These are phyloP conservation scores for Agrotis ipsilon DNA, from an alignment of 2,888 invertebrate species.

Conservation along the genomic window DNA sequence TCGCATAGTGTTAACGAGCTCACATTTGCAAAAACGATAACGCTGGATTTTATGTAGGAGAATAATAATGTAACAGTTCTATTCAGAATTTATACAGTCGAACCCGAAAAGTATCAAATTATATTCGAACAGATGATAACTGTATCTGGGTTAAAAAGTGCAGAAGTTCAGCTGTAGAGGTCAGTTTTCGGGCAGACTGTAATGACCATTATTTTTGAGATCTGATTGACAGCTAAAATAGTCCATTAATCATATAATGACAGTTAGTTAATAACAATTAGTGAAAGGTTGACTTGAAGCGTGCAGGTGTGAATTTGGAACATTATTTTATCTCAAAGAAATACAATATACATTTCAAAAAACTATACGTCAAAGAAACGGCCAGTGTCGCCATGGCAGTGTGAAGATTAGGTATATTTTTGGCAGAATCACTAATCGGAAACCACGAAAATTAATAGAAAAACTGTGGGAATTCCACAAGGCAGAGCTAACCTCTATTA, in stretches of 20 bases:
- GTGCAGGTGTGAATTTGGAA: background rate
- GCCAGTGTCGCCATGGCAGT: too few relatives aligned
- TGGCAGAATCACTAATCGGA: background rate
- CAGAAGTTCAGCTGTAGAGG: background rate
- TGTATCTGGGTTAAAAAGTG: background rate
- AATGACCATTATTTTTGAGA: constrained; percentile 6
- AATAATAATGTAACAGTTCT: constrained; percentile 11
- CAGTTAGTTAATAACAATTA: too few relatives aligned
- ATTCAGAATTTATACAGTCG: background rate
- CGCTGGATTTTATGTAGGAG: background rate
- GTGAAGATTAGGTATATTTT: background rate
- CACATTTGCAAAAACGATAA: constrained; percentile 21
- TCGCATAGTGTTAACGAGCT: constrained; percentile 23
- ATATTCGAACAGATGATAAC: background rate
- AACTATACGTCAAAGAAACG: too few relatives aligned
- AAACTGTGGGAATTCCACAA: background rate
- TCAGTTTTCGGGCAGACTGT: background rate
- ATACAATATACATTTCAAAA: too few relatives aligned
- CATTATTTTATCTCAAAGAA: background rate
- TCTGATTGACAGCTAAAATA: background rate
- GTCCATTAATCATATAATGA: background rate
- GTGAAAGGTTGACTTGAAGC: too few relatives aligned
- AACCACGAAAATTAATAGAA: background rate
- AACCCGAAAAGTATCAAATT: constrained; percentile 23
- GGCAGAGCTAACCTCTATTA: background rate